A percentile compares a stretch with the other conserved stretches of the same genome.
phyloP scores from a whole-genome alignment of 2,888 invertebrate genomes.

The Drosophila cyrtoloma region DNA sequence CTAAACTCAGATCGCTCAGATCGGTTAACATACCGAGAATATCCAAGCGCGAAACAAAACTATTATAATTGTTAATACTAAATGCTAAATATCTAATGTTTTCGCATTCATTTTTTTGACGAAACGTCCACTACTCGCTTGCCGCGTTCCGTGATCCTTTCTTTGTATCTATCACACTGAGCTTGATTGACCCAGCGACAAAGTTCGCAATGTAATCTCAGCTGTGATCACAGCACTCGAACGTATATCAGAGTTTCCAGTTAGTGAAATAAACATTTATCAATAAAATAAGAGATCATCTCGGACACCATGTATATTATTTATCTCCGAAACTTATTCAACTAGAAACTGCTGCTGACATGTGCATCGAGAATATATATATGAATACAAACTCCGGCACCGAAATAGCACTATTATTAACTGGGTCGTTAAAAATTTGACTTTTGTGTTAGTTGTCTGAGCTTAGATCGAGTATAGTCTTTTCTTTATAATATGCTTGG shows the following conservation, averaged over 20 bases:
- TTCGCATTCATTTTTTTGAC: slow-evolving; percentile 66
- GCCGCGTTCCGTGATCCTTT: background rate
- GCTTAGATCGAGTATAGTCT: background rate
- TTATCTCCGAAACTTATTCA: background rate
- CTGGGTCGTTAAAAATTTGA: background rate
- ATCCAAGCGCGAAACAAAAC: background rate
- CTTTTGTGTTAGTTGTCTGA: background rate
- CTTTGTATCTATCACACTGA: slow-evolving; percentile 12
- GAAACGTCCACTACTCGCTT: slow-evolving; percentile 24
- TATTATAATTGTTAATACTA: background rate
- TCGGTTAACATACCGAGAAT: background rate
- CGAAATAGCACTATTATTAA: background rate
- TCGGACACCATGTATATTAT: background rate
- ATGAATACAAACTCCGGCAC: background rate
- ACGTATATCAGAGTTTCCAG: background rate
- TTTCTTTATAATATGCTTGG: background rate
- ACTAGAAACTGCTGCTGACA: background rate
- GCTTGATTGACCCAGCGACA: slow-evolving; percentile 57
- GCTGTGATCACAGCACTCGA: slow-evolving; percentile 12
- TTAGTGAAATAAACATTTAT: background rate
- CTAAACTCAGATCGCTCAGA: background rate
- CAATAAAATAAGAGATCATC: background rate
- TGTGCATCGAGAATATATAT: background rate
- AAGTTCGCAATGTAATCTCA: slow-evolving; percentile 43
- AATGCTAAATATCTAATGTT: slow-evolving; percentile 5